Percentiles rank a stretch among this genome's conserved stretches.
Conservation (phyloP, 2,113 vertebrate species). For the Hipposideros armiger region DNA sequence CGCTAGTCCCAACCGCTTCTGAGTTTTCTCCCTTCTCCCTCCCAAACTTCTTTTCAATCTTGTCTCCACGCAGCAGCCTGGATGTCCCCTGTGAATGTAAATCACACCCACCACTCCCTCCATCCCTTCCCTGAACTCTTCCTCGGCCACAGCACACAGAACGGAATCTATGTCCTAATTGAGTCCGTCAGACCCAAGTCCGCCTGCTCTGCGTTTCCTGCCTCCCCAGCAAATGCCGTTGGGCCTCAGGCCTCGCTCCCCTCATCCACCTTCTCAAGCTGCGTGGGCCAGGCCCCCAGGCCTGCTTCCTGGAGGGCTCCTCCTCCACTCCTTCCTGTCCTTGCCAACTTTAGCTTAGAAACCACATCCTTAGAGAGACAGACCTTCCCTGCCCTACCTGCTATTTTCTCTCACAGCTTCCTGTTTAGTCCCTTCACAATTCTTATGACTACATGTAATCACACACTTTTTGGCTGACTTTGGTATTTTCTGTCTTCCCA, state of each 20-base stretch:
- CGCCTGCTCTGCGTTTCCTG: background rate
- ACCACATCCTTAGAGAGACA: slow-evolving; percentile 38
- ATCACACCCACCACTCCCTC: background rate
- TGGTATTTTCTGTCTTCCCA: background rate
- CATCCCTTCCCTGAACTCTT: background rate
- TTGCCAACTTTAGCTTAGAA: slow-evolving; percentile 21
- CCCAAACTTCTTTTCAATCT: background rate
- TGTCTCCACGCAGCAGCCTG: background rate
- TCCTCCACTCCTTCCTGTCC: background rate
- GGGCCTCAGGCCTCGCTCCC: background rate
- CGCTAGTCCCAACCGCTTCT: too few relatives aligned
- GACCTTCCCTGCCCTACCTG: background rate
- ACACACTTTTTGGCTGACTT: background rate
- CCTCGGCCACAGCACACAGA: background rate
- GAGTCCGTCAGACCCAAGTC: rapidly evolving
- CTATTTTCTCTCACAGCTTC: slow-evolving; percentile 47
- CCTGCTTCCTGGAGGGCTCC: background rate
- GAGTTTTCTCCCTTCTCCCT: background rate
- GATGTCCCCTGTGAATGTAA: background rate
- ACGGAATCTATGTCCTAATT: background rate
- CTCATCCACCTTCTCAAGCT: background rate
- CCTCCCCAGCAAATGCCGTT: background rate
- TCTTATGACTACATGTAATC: background rate
- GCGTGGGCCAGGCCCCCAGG: background rate
- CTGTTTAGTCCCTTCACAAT: background rate